Percentiles rank a stretch among this genome's conserved stretches.
These are phyloP conservation scores for Nettapus auritus DNA, from an alignment of 2,113 vertebrate species.

Conservation along the genomic window DNA sequence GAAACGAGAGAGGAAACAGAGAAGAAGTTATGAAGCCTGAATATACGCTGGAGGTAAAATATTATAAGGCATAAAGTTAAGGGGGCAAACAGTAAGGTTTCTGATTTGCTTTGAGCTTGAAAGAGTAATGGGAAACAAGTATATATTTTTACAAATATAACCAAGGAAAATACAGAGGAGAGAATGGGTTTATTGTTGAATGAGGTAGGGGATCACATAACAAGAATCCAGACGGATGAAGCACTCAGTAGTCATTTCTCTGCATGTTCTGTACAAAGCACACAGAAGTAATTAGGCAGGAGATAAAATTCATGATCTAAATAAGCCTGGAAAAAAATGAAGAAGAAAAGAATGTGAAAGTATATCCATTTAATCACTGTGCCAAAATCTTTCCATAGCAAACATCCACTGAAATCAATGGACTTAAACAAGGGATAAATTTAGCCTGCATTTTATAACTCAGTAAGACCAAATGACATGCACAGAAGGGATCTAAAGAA, in stretches of 20 bases:
- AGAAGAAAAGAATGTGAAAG: background rate
- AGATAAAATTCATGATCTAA: background rate
- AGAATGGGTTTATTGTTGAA: conserved; percentile 60
- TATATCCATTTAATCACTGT: conserved; percentile 4
- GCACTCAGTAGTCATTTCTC: conserved; percentile 27
- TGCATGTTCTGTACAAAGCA: background rate
- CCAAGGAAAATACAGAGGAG: conserved; percentile 27
- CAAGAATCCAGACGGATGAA: conserved; percentile 40
- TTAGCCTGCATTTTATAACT: conserved; percentile 41
- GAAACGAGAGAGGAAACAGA: background rate
- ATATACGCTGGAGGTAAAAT: conserved; percentile 39
- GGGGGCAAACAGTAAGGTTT: conserved; percentile 12
- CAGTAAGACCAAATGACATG: background rate
- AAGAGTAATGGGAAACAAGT: conserved; percentile 57
- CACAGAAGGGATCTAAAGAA: conserved; percentile 43
- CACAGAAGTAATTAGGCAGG: background rate
- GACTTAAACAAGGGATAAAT: conserved; percentile 48
- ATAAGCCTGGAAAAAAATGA: background rate
- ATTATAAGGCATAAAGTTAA: conserved; percentile 18
- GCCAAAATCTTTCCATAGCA: conserved; percentile 18
- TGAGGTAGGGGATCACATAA: conserved; percentile 38
- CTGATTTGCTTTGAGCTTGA: conserved; percentile 51
- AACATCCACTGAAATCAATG: conserved; percentile 30
- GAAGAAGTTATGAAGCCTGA: conserved; percentile 21
- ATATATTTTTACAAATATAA: conserved; percentile 53